phyloP scores from a whole-genome alignment of 2,113 vertebrate genomes.

The Brachyhypopomus gauderio region DNA sequence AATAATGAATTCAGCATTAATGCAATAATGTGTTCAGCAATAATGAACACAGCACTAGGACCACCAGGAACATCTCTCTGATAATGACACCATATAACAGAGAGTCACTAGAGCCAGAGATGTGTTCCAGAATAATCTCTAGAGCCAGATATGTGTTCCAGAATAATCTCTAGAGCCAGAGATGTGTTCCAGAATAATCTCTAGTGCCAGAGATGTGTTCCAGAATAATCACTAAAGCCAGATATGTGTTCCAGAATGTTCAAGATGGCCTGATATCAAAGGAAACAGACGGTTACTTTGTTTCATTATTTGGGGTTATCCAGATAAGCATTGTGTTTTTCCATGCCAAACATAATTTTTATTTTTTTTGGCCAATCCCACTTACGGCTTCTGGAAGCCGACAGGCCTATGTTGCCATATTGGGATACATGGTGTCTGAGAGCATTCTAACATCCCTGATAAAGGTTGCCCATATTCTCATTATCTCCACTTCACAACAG shows the following conservation, averaged over 20 bases:
- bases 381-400: neutral
- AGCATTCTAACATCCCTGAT: too few relatives aligned
- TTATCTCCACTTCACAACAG: neutral
- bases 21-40: too few relatives aligned
- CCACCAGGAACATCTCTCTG: constrained; percentile 26
- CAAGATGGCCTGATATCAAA: constrained; percentile 16
- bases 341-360: neutral
- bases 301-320: neutral
- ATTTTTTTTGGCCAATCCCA: neutral
- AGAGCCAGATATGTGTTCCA: too few relatives aligned
- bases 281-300: neutral
- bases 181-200: too few relatives aligned
- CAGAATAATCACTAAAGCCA: neutral
- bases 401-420: neutral
- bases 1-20: neutral
- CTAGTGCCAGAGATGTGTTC: neutral
- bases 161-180: too few relatives aligned
- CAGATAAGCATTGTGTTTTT: neutral
- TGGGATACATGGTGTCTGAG: too few relatives aligned
- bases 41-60: neutral
- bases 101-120: constrained; percentile 9
- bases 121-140: neutral
- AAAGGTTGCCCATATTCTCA: too few relatives aligned
- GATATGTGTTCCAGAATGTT: too few relatives aligned
- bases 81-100: neutral